Evolutionary conservation across 30 jellyfish, hydroid and myxozoan genomes (phyloP).

Genomic region (Pelagia noctiluca): DNA sequence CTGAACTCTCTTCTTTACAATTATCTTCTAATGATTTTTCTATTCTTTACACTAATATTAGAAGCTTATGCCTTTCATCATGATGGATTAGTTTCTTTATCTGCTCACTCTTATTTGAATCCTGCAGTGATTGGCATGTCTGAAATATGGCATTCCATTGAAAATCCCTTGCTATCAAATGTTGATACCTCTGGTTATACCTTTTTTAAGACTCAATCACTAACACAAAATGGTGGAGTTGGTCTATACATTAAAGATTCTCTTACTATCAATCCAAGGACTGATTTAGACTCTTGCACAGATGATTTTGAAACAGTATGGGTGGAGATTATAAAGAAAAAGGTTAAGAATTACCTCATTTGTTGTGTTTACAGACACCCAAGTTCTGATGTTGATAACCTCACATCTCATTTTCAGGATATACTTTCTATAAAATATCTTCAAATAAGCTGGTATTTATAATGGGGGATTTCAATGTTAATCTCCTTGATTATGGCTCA

Average conservation of each 20-base stretch:
- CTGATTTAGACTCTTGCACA: too few species aligned
- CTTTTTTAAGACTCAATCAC: slow-evolving; percentile 24
- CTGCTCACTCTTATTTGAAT: slow-evolving; percentile 33
- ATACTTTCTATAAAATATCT: slow-evolving; percentile 25
- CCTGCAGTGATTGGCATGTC: slow-evolving; percentile 44
- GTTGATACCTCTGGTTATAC: not conserved
- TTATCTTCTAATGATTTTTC: too few species aligned
- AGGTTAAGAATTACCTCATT: not conserved
- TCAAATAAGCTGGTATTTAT: slow-evolving; percentile 18
- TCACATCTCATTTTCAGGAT: too few species aligned
- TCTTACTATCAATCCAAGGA: slow-evolving; percentile 6
- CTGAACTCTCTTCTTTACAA: too few species aligned
- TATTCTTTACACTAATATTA: slow-evolving; percentile 39
- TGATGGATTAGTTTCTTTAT: slow-evolving; percentile 30
- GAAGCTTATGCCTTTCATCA: slow-evolving; percentile 37
- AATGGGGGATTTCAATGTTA: too few species aligned
- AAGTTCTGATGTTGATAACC: too few species aligned
- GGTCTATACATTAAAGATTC: slow-evolving; percentile 37
- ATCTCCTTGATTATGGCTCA: slow-evolving; percentile 25
- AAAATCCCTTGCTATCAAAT: slow-evolving; percentile 20
- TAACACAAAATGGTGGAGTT: slow-evolving; percentile 53
- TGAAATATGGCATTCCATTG: slow-evolving; percentile 37
- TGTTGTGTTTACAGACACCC: too few species aligned
- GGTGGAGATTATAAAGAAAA: not conserved
- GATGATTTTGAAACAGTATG: too few species aligned